A percentile compares a stretch with the other conserved stretches of the same genome.
Evolutionary conservation across 2,888 invertebrate species (phyloP).

Genomic region (Tenthredo mesomela): DNA sequence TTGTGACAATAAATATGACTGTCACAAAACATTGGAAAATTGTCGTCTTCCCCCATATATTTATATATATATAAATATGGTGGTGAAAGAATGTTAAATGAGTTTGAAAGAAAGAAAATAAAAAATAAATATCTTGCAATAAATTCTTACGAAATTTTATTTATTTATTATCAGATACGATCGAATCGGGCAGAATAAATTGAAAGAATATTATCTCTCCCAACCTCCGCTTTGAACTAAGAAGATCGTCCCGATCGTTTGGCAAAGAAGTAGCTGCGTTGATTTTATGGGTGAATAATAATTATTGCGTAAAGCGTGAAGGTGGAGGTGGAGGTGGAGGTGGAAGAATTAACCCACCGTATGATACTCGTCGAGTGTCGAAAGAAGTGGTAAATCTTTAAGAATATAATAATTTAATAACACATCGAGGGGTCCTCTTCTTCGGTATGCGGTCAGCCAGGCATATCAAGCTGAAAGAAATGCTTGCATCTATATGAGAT

Average conservation of each 20-base stretch:
- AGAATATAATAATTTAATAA: constrained; percentile 74
- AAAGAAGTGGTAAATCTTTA: constrained; percentile 71
- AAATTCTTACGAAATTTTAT: too few species aligned
- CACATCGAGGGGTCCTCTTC: constrained; percentile 57
- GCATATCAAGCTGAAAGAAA: not conserved
- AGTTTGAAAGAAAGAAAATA: not conserved
- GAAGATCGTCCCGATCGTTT: not conserved
- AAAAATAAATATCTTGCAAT: too few species aligned
- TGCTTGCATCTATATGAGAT: not conserved
- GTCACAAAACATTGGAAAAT: not conserved
- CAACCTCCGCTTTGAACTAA: too few species aligned
- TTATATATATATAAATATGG: too few species aligned
- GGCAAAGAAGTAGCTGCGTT: not conserved
- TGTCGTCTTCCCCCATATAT: not conserved
- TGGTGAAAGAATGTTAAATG: not conserved
- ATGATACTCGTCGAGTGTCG: constrained; percentile 63
- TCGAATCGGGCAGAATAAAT: too few species aligned
- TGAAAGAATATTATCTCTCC: too few species aligned
- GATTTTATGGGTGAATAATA: not conserved
- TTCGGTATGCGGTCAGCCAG: constrained; percentile 34
- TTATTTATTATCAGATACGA: too few species aligned
- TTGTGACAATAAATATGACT: constrained; percentile 22
- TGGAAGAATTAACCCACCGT: constrained; percentile 54
- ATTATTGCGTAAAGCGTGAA: not conserved
- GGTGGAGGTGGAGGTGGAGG: not conserved